Evolutionary conservation across 2,888 invertebrate genomes (phyloP), one percentile per base, ranked within the genome.

Genomic region (Sarcophaga caerulescens): DNA sequence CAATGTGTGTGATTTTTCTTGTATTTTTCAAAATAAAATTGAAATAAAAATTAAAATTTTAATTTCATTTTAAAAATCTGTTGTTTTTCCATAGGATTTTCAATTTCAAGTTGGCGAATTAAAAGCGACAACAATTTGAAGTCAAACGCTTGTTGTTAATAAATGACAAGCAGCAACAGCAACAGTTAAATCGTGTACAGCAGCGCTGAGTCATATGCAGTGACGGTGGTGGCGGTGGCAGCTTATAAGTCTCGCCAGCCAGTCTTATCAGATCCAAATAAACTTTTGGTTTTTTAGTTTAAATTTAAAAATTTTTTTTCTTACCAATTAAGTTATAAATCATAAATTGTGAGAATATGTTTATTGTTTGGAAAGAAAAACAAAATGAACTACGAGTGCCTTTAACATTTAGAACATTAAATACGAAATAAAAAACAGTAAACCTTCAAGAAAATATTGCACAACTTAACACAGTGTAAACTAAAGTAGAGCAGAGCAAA

Each of bases 241-340:
- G 8, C 76, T 82, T 76, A 71, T 71, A 66, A 77, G 77, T 77
- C 14, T 52, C 12, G 52, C 52, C 52, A 52, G 52, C 52, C 17
- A 52, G 4, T 17, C 82, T 82, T 82, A 82, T 77, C 82, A 77
- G 71, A 82, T 14, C 71, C 14, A 23, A 65, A 73, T 71, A 60
- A 62, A 77, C 60, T 76, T 25, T 63, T n/a, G 59, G 4, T n/a
- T 44, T n/a, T 44, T 66, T 52, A 44, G n/a, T 70, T 82, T 52
- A 59, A 47, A 23, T 65, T 66, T 65, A 73, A 59, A 5, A 1
- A 60, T 19, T 80, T 76, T 69, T 69, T 77, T 73, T 73, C 45
- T 14, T 68, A 45, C 65, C 86, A 86, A 86, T 86, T 84, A 84
- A 78, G 62, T 81, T 69, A 81, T 86, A 78, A 86, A 86, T 86